Conservation (phyloP, 2,797 vertebrate species). For the Rhabdophis nuchalis region DNA sequence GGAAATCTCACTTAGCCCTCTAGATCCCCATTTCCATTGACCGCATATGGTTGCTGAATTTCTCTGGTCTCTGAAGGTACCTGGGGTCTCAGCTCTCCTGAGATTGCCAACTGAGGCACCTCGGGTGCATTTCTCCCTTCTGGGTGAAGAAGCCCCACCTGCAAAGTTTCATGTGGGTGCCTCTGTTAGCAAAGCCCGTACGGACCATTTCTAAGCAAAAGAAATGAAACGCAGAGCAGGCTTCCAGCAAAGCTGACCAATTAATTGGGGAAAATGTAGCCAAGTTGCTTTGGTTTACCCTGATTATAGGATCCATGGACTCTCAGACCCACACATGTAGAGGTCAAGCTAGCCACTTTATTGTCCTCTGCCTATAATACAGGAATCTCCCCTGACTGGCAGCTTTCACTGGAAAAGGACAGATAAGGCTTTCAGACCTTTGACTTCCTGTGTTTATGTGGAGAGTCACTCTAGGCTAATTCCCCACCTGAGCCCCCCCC, state of each 20-base stretch:
- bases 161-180: background rate
- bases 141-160: background rate
- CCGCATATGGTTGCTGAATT: background rate
- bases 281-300: background rate
- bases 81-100: background rate
- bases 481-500: background rate
- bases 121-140: background rate
- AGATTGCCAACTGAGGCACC: background rate
- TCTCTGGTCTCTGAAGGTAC: background rate
- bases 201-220: background rate
- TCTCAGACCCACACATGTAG: no score
- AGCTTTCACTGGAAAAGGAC: background rate
- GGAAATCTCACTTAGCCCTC: no score
- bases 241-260: background rate
- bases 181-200: background rate
- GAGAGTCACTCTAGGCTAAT: background rate
- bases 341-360: background rate
- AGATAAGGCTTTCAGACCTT: no score
- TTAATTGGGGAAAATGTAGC: background rate
- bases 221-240: no score
- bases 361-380: background rate
- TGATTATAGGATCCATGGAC: background rate
- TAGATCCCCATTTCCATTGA: no score
- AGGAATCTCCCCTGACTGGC: background rate
- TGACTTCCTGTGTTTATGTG: background rate